Conservation (phyloP, 1,140 invertebrate species). For the Musca vetustissima region DNA sequence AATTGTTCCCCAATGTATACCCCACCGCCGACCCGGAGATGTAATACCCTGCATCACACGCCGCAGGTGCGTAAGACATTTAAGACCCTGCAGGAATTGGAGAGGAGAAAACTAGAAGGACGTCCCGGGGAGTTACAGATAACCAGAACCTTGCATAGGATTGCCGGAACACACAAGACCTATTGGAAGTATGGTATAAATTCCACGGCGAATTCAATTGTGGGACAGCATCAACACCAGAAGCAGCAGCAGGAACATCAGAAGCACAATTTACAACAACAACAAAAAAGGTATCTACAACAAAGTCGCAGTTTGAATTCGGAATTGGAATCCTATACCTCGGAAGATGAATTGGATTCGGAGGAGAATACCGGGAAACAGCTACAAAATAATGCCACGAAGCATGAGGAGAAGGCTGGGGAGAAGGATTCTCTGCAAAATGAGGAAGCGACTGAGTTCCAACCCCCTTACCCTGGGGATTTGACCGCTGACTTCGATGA, state of each 20-base stretch:
- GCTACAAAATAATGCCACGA: background rate
- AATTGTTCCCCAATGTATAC: slow-evolving; percentile 44
- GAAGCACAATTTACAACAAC: too few species aligned
- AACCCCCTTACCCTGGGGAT: too few species aligned
- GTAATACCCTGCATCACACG: slow-evolving; percentile 46
- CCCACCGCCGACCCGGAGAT: slow-evolving; percentile 48
- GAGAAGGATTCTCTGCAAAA: too few species aligned
- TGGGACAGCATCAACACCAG: slow-evolving; percentile 39
- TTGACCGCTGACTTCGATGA: slow-evolving; percentile 23
- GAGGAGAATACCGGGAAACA: slow-evolving; percentile 30
- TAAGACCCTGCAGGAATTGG: slow-evolving; percentile 44
- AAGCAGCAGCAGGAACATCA: slow-evolving; percentile 29
- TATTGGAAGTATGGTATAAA: slow-evolving; percentile 51
- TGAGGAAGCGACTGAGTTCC: background rate
- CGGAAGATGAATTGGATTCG: slow-evolving; percentile 33
- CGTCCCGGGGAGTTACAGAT: background rate
- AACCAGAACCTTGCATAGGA: slow-evolving; percentile 36
- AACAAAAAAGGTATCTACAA: slow-evolving; percentile 21
- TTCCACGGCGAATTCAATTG: slow-evolving; percentile 49
- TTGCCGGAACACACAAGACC: slow-evolving; percentile 46
- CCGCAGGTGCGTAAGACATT: slow-evolving; percentile 48
- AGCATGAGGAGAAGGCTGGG: background rate
- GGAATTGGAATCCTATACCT: slow-evolving; percentile 40
- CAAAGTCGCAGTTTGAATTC: slow-evolving; percentile 15
- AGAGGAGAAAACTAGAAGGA: slow-evolving; percentile 40